A percentile compares a stretch with the other conserved stretches of the same genome.
phyloP scores from a whole-genome alignment of 2,888 invertebrate species.

The Hyposoter didymator region DNA sequence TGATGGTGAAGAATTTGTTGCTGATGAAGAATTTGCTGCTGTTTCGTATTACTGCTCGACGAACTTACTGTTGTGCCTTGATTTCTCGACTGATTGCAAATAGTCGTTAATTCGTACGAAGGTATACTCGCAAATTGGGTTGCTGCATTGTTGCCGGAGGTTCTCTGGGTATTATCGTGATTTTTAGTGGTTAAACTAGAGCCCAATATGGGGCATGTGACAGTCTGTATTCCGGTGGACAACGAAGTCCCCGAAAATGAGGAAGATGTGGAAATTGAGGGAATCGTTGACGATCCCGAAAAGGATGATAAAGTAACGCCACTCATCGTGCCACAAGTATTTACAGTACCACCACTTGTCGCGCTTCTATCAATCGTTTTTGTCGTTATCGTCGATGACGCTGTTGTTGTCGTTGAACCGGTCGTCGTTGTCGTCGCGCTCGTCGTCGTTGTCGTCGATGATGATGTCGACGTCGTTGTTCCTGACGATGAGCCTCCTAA shows the following conservation, averaged over 20 bases:
- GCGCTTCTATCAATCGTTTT: constrained; percentile 75
- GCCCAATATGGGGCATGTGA: constrained; percentile 45
- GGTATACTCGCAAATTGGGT: constrained; percentile 56
- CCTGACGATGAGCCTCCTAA: constrained; percentile 46
- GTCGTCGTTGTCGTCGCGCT: constrained; percentile 37
- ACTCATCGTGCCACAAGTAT: constrained; percentile 70
- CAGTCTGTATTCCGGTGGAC: constrained; percentile 60
- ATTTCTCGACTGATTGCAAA: constrained; percentile 49
- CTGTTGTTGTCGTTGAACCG: constrained; percentile 23
- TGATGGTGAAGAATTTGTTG: constrained; percentile 55
- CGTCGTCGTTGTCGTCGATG: constrained; percentile 51
- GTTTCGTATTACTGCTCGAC: constrained; percentile 34
- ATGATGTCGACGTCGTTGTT: constrained; percentile 50
- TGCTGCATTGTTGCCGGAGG: constrained; percentile 45
- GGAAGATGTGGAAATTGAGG: constrained; percentile 60
- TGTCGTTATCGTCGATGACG: constrained; percentile 68
- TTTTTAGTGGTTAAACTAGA: constrained; percentile 52
- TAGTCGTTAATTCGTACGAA: constrained; percentile 44
- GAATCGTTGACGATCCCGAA: constrained; percentile 67
- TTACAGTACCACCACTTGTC: constrained; percentile 74
- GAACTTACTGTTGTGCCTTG: constrained; percentile 17
- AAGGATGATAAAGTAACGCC: constrained; percentile 72
- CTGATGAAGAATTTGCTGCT: constrained; percentile 68
- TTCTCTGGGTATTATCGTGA: constrained; percentile 38
- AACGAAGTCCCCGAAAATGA: constrained; percentile 54